Base-by-base conservation (phyloP, 2,888 invertebrate species). In the Dyspetes luteomarginatus region DNA sequence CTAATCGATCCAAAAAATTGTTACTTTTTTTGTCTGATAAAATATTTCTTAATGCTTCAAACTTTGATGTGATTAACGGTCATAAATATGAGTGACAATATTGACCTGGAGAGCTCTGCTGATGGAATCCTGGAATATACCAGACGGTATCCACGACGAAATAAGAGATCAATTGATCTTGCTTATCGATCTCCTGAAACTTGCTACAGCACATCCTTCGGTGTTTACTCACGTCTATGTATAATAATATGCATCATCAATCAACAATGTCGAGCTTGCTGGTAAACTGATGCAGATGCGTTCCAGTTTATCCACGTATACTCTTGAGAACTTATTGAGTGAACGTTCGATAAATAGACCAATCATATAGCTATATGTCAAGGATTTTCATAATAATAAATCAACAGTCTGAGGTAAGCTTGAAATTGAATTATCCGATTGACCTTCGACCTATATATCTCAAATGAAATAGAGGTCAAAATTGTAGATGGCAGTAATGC, bases 141-240 rank as follows among this genome's bases (percentile, higher is more conserved):
- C 93, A 91, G 0, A 95, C 93, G 22, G 95, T 92, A 83, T 95
- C 95, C 93, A 96, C 95, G 4, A 96, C 93, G 87, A 95, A 96
- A 86, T 94, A 94, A 0, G 96, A 95, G 0, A 96, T 93, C 15
- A 95, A 90, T 94, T 95, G 92, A 75, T 93, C 87, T 3, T 83
- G 80, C 52, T 86, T 85, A 43, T 73, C 67, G 24, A 88, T 85
- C 48, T 55, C 79, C 84, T 85, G 81, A 3, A 73, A 73, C 73
- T 69, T 56, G 9, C 43, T 12, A 36, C 12, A 36, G 9, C 7
- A 36, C 36, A 36, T 12, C 12, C 36, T 36, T 12, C 12, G 12
- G 36, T 36, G 36, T 12, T 12, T 36, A n/a, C n/a, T n/a, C n/a
- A 36, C 36, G 36, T 12, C 12, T 7, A 12, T 36, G 2, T 36